Conservation (phyloP, 2,888 invertebrate genomes). For the Masnerella sp. region DNA sequence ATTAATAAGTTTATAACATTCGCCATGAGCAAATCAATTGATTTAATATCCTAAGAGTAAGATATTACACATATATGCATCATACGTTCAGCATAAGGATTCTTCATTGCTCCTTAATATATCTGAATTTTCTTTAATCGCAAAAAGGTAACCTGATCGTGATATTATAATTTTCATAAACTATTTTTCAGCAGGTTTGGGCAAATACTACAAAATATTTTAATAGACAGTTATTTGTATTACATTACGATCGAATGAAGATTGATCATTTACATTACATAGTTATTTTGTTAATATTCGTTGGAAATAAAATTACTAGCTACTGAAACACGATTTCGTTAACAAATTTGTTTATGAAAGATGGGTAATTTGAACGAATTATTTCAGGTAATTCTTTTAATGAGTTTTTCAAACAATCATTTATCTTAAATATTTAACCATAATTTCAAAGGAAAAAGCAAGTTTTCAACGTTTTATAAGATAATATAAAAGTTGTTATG, state of each 20-base stretch:
- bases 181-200: conserved; percentile 58
- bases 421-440: too few relatives aligned
- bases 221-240: conserved; percentile 57
- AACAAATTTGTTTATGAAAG: conserved; percentile 35
- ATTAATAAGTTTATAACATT: conserved; percentile 58
- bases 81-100: conserved; percentile 69
- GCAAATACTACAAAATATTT: conserved; percentile 61
- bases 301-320: conserved; percentile 51
- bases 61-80: conserved; percentile 67
- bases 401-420: too few relatives aligned
- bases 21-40: conserved; percentile 63
- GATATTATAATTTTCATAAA: conserved; percentile 42
- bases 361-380: conserved; percentile 38
- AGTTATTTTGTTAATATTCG: conserved; percentile 49
- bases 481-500: conserved; percentile 14
- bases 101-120: conserved; percentile 62
- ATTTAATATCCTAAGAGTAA: conserved; percentile 64
- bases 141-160: conserved; percentile 52
- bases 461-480: neutral
- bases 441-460: too few relatives aligned
- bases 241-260: conserved; percentile 51
- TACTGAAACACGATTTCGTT: conserved; percentile 39
- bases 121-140: conserved; percentile 50
- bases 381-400: neutral
- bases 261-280: conserved; percentile 52